These are phyloP conservation scores for Saccopteryx leptura DNA, from an alignment of 2,113 vertebrate species.

Conservation along the genomic window DNA sequence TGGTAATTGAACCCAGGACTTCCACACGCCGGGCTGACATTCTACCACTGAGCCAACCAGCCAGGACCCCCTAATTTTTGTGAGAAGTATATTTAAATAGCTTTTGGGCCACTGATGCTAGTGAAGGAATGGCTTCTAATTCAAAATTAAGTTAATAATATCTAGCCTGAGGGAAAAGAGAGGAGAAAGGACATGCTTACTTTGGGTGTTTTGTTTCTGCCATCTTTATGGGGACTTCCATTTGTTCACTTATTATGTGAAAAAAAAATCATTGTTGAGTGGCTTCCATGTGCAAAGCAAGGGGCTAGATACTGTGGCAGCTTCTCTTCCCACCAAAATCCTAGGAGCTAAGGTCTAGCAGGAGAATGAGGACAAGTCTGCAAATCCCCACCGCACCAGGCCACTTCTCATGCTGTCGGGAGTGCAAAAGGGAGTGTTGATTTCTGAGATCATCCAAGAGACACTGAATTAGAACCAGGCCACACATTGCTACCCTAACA, in stretches of 20 bases:
- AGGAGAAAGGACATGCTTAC: neutral
- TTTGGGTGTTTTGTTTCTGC: neutral
- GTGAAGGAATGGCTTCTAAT: neutral
- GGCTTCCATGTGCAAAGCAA: neutral
- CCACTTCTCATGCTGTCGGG: neutral
- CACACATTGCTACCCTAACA: rapidly evolving
- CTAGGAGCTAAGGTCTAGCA: neutral
- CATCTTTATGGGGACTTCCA: neutral
- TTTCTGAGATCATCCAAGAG: neutral
- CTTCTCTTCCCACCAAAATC: neutral
- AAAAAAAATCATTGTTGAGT: neutral
- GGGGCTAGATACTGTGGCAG: neutral
- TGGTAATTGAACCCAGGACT: too few species aligned
- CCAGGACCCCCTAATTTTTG: too few species aligned
- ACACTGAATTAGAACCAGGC: neutral
- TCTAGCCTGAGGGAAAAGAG: neutral
- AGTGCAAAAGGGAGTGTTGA: neutral
- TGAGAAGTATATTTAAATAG: neutral
- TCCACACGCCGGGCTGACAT: too few species aligned
- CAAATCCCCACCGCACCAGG: neutral
- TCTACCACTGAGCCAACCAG: too few species aligned
- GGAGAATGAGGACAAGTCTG: neutral
- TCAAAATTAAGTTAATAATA: neutral
- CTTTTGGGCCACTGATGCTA: neutral
- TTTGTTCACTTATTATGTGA: neutral